Base-by-base conservation (phyloP, 2,888 invertebrate genomes). In the Acanthoscelides obtectus region DNA sequence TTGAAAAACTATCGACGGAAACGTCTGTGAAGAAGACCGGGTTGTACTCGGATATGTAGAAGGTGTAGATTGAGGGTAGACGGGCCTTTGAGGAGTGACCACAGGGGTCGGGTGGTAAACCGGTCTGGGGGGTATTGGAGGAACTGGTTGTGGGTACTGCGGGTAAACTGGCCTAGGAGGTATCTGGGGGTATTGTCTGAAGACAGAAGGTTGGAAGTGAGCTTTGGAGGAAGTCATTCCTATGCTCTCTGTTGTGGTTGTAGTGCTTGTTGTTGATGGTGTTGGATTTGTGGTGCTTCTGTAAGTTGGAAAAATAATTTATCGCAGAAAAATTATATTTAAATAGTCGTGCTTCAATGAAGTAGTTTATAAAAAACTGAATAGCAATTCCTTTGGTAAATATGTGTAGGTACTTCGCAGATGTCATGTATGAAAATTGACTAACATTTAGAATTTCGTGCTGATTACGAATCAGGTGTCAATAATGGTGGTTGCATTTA, bases 1-100 rank as follows among this genome's bases (percentile, higher is more conserved):
- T 66, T 45, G 69, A 22, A 67, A 71, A 19, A 27, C 25, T 8
- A 71, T 66, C 3, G 71, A n/a, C 64, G 70, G 70, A 22, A 20
- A 69, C 19, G 45, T 45, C 17, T 45, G 3, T 17, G 71, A 22
- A 22, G 69, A 20, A 22, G 64, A 22, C 66, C 65, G 22, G n/a
- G 71, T 64, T 22, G 66, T 66, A n/a, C n/a, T 66, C 12, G 3
- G 20, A 21, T 64, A 20, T 22, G 70, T 21, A 45, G 68, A n/a
- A 22, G 67, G 69, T 21, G 45, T n/a, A 63, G 69, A 66, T 70
- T 64, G 20, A 25, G 65, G 8, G 12, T 45, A 45, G 5, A 17
- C 17, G 63, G 21, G 66, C 22, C 2, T 27, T 69, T 45, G 68
- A 65, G 20, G 71, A 67, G 21, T 45, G 45, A 45, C 45, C 17